Evolutionary conservation across 2,113 vertebrate genomes (phyloP).

Genomic region (Notechis scutatus): DNA sequence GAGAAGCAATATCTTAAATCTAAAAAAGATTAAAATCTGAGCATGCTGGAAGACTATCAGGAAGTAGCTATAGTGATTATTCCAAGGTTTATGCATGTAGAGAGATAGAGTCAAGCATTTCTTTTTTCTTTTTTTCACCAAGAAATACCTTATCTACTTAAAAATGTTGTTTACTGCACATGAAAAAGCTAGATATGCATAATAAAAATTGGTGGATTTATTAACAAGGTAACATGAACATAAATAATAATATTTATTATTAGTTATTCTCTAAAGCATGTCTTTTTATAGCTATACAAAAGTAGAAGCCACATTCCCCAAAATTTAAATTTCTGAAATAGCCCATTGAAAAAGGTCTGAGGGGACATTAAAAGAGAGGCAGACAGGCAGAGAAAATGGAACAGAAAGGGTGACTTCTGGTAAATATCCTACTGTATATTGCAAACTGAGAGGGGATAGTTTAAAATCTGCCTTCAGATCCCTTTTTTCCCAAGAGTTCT

Average conservation of each 20-base stretch:
- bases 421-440: neutral
- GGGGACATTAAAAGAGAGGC: neutral
- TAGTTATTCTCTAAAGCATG: neutral
- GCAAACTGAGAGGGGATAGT: neutral
- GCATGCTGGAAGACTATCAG: neutral
- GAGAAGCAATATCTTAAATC: neutral
- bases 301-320: neutral
- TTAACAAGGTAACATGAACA: neutral
- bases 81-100: neutral
- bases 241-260: neutral
- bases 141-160: neutral
- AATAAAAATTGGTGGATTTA: neutral
- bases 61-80: neutral
- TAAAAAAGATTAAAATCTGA: too few species aligned
- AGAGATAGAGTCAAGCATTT: neutral
- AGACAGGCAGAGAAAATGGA: neutral
- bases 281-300: neutral
- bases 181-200: neutral
- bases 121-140: neutral
- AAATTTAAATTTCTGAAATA: neutral
- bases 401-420: neutral
- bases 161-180: neutral
- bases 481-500: neutral
- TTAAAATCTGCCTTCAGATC: neutral
- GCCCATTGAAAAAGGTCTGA: neutral